Conservation (phyloP, 2,797 vertebrate genomes). For the Rhinoraja longicauda region DNA sequence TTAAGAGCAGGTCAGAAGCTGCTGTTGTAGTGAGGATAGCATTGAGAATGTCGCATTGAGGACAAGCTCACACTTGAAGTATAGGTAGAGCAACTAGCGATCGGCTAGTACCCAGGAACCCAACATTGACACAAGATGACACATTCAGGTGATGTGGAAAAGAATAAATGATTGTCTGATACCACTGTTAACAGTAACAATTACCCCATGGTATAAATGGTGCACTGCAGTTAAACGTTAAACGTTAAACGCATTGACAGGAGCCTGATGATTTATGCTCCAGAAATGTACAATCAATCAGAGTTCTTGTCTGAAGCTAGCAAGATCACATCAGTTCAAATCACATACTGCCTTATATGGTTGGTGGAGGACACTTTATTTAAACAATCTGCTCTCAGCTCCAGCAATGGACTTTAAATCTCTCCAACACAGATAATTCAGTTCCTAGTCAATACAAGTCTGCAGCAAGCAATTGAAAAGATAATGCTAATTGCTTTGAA, state of each 20-base stretch:
- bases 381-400: not conserved
- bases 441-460: not conserved
- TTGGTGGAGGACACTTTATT: not conserved
- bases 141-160: not conserved
- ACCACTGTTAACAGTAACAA: not conserved
- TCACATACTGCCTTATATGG: not conserved
- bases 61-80: not conserved
- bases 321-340: conserved; percentile 14
- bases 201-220: not conserved
- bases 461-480: not conserved
- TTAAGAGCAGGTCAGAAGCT: no score
- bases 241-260: not conserved
- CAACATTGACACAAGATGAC: not conserved
- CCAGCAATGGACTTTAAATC: not conserved
- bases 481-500: not conserved
- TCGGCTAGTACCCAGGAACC: not conserved
- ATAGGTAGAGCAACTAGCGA: not conserved
- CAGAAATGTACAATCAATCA: not conserved
- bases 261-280: not conserved
- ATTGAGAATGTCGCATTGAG: no score
- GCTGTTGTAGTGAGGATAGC: no score
- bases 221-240: not conserved
- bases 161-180: not conserved
- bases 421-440: not conserved
- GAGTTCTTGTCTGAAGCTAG: not conserved